Conservation (phyloP, 2,888 invertebrate genomes). For the Caenorhabditis sinica region DNA sequence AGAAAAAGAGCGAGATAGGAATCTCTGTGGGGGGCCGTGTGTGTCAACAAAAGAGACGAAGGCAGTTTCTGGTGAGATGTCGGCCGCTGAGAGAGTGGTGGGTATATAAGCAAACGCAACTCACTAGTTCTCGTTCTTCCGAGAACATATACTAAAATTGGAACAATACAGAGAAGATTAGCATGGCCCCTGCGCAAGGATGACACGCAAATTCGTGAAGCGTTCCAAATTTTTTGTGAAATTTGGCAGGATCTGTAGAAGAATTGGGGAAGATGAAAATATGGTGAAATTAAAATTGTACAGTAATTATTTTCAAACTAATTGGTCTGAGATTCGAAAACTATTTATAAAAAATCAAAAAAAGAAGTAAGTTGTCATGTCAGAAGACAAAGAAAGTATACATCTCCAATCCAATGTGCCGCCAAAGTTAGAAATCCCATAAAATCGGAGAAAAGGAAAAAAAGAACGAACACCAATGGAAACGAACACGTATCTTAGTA, state of each 20-base stretch:
- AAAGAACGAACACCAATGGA: not conserved
- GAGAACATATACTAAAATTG: slow-evolving; percentile 88
- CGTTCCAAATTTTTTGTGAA: slow-evolving; percentile 88
- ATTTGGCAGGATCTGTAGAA: slow-evolving; percentile 31
- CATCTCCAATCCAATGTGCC: not conserved
- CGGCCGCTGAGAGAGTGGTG: slow-evolving; percentile 11
- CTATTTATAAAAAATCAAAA: not conserved
- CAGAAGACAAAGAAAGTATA: not conserved
- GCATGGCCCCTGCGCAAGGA: slow-evolving; percentile 95
- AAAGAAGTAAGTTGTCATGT: not conserved
- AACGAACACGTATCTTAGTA: slow-evolving; percentile 41
- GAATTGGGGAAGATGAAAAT: not conserved
- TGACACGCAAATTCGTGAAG: slow-evolving; percentile 95
- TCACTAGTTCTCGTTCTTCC: slow-evolving; percentile 49
- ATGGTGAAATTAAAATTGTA: not conserved
- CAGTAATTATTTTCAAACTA: too few species aligned
- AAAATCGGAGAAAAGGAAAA: not conserved
- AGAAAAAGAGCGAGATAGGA: not conserved
- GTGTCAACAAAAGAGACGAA: not conserved
- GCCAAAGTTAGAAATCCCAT: not conserved
- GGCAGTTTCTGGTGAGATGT: slow-evolving; percentile 16
- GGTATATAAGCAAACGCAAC: slow-evolving; percentile 42
- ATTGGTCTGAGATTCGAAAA: not conserved
- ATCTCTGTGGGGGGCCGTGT: not conserved
- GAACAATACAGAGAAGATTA: slow-evolving; percentile 95